phyloP scores from a whole-genome alignment of 2,888 invertebrate genomes.

The Gandaritis pyraliata region DNA sequence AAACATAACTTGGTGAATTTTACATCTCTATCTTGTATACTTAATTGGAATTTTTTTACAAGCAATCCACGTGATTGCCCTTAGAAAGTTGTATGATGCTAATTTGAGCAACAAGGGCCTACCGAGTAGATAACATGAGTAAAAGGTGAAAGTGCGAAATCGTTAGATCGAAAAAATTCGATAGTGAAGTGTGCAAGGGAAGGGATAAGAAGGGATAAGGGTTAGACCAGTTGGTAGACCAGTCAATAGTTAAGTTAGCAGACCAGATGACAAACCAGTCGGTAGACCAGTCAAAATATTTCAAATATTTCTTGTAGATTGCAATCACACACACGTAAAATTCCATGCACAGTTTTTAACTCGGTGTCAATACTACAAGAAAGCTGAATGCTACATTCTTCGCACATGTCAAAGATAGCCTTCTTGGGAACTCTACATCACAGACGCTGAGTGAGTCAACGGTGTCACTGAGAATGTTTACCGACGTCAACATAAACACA shows the following conservation, averaged over 20 bases:
- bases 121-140: conserved; percentile 19
- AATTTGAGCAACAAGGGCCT: conserved; percentile 35
- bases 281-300: too few species aligned
- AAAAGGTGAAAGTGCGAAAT: conserved; percentile 34
- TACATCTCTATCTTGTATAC: background rate
- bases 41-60: conserved; percentile 27
- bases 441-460: conserved; percentile 32
- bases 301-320: too few species aligned
- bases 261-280: too few species aligned
- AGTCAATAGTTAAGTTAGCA: too few species aligned
- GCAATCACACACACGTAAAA: too few species aligned
- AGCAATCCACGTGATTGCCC: conserved; percentile 31
- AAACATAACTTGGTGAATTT: background rate
- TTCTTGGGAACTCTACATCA: conserved; percentile 21
- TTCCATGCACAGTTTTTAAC: background rate
- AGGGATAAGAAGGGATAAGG: too few species aligned
- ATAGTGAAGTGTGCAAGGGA: background rate
- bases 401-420: conserved; percentile 22
- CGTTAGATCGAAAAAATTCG: conserved; percentile 6
- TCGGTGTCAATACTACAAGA: conserved; percentile 17
- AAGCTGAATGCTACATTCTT: conserved; percentile 20
- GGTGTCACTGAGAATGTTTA: conserved; percentile 5
- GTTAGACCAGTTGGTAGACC: too few species aligned
- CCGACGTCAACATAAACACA: conserved; percentile 18
- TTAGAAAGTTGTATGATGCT: conserved; percentile 29